Conservation (phyloP, 2,888 invertebrate species). For the Tetrapedia diversipes region DNA sequence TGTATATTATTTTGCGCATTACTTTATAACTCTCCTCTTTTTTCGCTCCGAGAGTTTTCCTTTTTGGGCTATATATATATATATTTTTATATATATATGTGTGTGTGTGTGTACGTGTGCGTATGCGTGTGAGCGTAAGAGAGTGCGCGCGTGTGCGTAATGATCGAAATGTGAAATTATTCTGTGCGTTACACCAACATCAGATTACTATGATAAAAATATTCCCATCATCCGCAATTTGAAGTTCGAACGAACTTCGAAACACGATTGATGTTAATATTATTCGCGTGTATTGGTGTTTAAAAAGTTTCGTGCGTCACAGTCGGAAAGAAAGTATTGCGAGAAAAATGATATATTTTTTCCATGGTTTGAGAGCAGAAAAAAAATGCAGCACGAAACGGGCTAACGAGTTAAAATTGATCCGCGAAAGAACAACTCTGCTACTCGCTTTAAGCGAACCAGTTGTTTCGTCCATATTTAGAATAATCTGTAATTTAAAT, state of each 20-base stretch:
- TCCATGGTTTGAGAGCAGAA: neutral
- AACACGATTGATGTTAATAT: neutral
- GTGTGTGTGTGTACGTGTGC: neutral
- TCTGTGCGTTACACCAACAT: neutral
- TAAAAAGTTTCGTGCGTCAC: conserved; percentile 5
- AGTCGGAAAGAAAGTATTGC: neutral
- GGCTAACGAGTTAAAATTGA: neutral
- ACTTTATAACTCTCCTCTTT: neutral
- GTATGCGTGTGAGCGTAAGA: no score
- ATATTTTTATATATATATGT: neutral
- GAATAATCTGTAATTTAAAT: conserved; percentile 13
- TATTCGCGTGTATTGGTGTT: neutral
- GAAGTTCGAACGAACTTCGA: neutral
- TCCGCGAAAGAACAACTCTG: neutral
- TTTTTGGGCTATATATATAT: neutral
- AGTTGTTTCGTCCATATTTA: conserved; percentile 24
- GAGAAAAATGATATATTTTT: neutral
- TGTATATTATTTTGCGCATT: conserved; percentile 4
- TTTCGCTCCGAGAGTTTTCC: neutral
- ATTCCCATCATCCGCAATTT: neutral
- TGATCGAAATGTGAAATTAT: conserved; percentile 4
- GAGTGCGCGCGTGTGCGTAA: no score
- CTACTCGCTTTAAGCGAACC: neutral
- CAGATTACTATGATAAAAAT: neutral
- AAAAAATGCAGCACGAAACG: neutral